These are phyloP conservation scores for Doris montereyensis DNA, from an alignment of 2,888 invertebrate species.

Conservation along the genomic window DNA sequence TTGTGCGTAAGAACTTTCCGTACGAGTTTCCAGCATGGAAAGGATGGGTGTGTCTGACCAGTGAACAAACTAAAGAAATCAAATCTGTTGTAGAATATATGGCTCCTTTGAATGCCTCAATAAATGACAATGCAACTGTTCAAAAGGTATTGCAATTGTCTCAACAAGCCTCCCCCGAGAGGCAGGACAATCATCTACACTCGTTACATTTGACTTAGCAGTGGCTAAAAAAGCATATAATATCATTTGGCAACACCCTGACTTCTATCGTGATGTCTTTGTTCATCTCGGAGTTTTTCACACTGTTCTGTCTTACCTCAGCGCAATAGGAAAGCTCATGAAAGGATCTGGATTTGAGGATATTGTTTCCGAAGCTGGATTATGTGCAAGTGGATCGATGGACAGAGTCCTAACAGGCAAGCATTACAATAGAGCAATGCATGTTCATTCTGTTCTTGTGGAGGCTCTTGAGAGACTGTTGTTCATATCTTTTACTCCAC, in stretches of 20 bases:
- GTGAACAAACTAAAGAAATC: background rate
- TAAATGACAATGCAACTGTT: constrained; percentile 46
- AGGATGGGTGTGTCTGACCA: constrained; percentile 43
- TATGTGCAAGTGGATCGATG: constrained; percentile 42
- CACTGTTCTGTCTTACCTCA: constrained; percentile 35
- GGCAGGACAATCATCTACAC: constrained; percentile 42
- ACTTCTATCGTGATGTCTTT: background rate
- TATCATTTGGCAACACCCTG: constrained; percentile 41
- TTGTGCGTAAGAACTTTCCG: background rate
- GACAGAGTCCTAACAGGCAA: constrained; percentile 40
- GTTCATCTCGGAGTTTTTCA: constrained; percentile 42
- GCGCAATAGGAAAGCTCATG: constrained; percentile 40
- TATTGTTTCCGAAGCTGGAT: background rate
- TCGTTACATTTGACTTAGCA: constrained; percentile 48
- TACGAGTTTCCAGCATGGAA: background rate
- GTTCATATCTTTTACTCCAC: background rate
- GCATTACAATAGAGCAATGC: constrained; percentile 44
- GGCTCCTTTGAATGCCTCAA: constrained; percentile 40
- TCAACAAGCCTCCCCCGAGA: constrained; percentile 23
- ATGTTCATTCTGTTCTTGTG: constrained; percentile 37
- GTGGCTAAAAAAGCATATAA: constrained; percentile 46
- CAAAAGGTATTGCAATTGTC: constrained; percentile 44
- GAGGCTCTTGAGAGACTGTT: constrained; percentile 43
- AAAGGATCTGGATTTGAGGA: constrained; percentile 40
- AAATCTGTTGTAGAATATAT: constrained; percentile 43